phyloP scores from a whole-genome alignment of 2,888 invertebrate species.

The Lottia gigantea region DNA sequence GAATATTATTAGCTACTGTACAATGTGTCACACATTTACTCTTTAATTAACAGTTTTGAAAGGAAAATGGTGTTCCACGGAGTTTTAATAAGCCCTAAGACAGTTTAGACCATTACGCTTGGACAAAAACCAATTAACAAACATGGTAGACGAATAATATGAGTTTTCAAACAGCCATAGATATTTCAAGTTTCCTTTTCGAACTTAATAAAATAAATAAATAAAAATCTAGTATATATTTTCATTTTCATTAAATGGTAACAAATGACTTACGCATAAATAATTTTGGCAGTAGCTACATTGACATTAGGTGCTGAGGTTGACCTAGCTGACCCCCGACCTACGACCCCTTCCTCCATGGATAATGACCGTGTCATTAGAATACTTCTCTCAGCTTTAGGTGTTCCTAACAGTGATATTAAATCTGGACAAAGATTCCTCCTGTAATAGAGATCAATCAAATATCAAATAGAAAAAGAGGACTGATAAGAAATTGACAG shows the following conservation, averaged over 20 bases:
- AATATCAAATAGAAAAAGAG: background rate
- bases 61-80: too few species aligned
- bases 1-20: background rate
- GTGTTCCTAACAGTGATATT: slow-evolving; percentile 88
- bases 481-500: too few species aligned
- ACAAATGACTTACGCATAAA: slow-evolving; percentile 77
- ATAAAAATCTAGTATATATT: too few species aligned
- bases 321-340: slow-evolving; percentile 78
- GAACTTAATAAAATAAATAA: too few species aligned
- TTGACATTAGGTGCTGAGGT: slow-evolving; percentile 82
- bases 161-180: too few species aligned
- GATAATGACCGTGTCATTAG: slow-evolving; percentile 70
- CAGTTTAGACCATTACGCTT: too few species aligned
- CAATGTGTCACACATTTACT: too few species aligned
- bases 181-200: too few species aligned
- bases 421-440: slow-evolving; percentile 91
- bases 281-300: slow-evolving; percentile 87
- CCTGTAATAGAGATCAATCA: slow-evolving; percentile 70
- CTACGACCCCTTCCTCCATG: slow-evolving; percentile 69
- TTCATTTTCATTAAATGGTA: background rate
- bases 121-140: too few species aligned
- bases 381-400: slow-evolving; percentile 84
- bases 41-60: too few species aligned
- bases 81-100: too few species aligned
- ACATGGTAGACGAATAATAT: too few species aligned